Conservation (phyloP, 53 echinoderm and acorn worm genomes). For the Holothuria scabra region DNA sequence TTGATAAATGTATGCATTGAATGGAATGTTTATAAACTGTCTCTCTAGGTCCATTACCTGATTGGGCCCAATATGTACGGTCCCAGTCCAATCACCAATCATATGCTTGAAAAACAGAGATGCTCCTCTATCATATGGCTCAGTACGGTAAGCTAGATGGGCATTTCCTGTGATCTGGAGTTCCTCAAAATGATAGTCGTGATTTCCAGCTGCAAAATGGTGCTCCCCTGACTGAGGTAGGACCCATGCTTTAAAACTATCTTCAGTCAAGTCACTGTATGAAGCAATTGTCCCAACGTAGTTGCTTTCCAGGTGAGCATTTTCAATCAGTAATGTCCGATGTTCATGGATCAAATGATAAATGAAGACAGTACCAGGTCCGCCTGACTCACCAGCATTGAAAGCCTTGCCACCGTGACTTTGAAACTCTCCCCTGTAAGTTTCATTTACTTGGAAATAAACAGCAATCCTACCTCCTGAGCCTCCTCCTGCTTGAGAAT, state of each 20-base stretch:
- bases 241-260: slow-evolving; percentile 93
- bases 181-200: slow-evolving; percentile 93
- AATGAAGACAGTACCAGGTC: slow-evolving; percentile 87
- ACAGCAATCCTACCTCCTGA: slow-evolving; percentile 83
- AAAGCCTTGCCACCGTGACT: slow-evolving; percentile 71
- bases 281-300: slow-evolving; percentile 52
- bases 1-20: slow-evolving; percentile 82
- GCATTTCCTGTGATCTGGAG: slow-evolving; percentile 90
- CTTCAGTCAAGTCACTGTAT: slow-evolving; percentile 69
- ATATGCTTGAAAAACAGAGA: slow-evolving; percentile 73
- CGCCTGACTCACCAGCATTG: slow-evolving; percentile 52
- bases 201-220: slow-evolving; percentile 75
- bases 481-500: slow-evolving; percentile 66
- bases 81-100: slow-evolving; percentile 88
- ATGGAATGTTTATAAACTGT: slow-evolving; percentile 72
- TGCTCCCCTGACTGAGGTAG: slow-evolving; percentile 89
- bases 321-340: slow-evolving; percentile 85
- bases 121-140: slow-evolving; percentile 78
- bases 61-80: slow-evolving; percentile 85
- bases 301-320: slow-evolving; percentile 59
- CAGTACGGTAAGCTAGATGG: slow-evolving; percentile 73
- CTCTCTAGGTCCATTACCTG: slow-evolving; percentile 87
- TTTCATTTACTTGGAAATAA: slow-evolving; percentile 80
- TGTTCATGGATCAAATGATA: slow-evolving; percentile 80
- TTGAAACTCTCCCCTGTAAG: slow-evolving; percentile 76